Conservation (phyloP, 2,888 invertebrate species). For the Ectemnius lituratus region DNA sequence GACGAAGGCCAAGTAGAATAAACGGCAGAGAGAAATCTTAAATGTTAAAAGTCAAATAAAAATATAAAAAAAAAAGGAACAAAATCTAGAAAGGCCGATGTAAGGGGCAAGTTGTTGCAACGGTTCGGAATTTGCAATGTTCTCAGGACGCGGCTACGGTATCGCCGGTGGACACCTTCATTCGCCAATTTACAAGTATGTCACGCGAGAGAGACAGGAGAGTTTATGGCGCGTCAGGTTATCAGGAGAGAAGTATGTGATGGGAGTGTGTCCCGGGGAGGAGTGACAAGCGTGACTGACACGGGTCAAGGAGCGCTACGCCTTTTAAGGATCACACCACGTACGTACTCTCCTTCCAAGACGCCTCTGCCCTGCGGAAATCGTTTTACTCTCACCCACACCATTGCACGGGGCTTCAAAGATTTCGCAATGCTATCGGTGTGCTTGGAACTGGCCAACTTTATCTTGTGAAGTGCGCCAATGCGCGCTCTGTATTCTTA, state of each 20-base stretch:
- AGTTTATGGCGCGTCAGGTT: slow-evolving; percentile 4
- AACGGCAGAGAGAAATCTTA: too few relatives aligned
- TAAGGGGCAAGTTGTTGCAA: neutral
- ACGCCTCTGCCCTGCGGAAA: too few relatives aligned
- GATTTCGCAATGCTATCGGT: neutral
- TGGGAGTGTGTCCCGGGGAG: slow-evolving; percentile 41
- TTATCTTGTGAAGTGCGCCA: slow-evolving; percentile 18
- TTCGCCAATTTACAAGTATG: slow-evolving; percentile 1
- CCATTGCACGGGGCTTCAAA: too few relatives aligned
- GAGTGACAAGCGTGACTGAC: slow-evolving; percentile 62
- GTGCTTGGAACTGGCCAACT: neutral
- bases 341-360: too few relatives aligned
- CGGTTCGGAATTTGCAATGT: neutral
- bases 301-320: slow-evolving; percentile 62
- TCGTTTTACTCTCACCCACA: too few relatives aligned
- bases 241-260: neutral
- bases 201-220: neutral
- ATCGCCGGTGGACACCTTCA: slow-evolving; percentile 1
- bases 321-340: slow-evolving; percentile 52
- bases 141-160: neutral
- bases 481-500: slow-evolving; percentile 27
- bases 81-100: too few relatives aligned
- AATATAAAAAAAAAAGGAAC: too few relatives aligned
- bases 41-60: too few relatives aligned
- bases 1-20: too few relatives aligned